Evolutionary conservation across 2,113 vertebrate genomes (phyloP), one percentile per base, ranked within the genome.

Genomic region (Psilopsiagon aymara): DNA sequence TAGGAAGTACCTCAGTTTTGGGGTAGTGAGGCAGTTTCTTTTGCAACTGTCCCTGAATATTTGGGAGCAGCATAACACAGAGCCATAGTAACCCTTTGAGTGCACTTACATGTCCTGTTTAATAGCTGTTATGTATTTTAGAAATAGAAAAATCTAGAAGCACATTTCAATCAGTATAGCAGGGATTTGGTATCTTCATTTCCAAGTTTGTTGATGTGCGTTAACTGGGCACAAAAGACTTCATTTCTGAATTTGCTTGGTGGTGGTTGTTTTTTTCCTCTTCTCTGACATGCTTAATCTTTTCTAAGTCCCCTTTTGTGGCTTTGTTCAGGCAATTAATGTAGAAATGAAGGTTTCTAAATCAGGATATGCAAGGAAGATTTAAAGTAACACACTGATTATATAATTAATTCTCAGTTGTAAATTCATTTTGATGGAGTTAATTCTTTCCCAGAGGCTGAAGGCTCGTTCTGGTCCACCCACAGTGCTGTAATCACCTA

Each of bases 401-500:
- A 73, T 97, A 81, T 96, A 98, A 98, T 97, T 96, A 96, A 97
- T 97, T 97, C 96, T 92, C 95, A 87, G 79, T 82, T 97, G 87
- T 96, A 96, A 96, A 95, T 97, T 97, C 91, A 93, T 97, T 96
- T 95, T 95, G 93, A 92, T 95, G 84, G 88, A 96, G 91, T 96
- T 98, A 97, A 96, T 97, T 97, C 97, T 96, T 81, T 97, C 95
- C 92, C 92, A 97, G 95, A 95, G 95, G 88, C 95, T 85, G 67
- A 43, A 63, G 85, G 67, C 88, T 95, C 44, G 86, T 91, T 95
- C 96, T 96, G 82, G 88, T 98, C 74, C 82, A 91, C 94, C 92
- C 86, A 88, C 57, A 79, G 90, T 88, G 88, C 90, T 82, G 9
- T 91, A 76, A 81, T 97, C 93, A 70, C 35, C 89, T 77, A 89